Conservation (phyloP, 2,113 vertebrate genomes). For the Hypanus sabinus region DNA sequence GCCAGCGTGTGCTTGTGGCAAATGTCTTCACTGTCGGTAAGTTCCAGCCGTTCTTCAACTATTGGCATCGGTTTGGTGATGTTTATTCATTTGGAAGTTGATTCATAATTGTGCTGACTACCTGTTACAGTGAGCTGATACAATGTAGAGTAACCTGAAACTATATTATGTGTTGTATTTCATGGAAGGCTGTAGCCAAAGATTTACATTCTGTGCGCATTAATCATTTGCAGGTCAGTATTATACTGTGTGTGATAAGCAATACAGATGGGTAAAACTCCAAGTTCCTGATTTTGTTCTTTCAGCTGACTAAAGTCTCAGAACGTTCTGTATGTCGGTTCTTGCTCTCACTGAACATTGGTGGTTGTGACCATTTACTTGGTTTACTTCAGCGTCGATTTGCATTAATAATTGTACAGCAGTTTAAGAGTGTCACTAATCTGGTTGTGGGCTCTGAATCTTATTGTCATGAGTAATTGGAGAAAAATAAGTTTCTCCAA, state of each 20-base stretch:
- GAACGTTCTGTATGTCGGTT: neutral
- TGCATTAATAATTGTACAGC: neutral
- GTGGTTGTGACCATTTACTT: neutral
- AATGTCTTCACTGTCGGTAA: constrained; percentile 55
- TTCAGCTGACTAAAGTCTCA: neutral
- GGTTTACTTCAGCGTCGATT: neutral
- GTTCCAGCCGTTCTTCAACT: constrained; percentile 35
- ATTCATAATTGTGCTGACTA: neutral
- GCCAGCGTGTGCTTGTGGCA: constrained; percentile 49
- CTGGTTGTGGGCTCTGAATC: neutral
- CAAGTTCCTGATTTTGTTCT: neutral
- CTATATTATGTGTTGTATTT: neutral
- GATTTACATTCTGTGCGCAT: neutral
- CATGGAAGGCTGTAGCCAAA: neutral
- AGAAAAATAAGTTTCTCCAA: neutral
- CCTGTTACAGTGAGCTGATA: neutral
- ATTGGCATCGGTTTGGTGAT: neutral
- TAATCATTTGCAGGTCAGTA: neutral
- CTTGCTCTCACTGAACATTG: neutral
- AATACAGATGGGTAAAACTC: neutral
- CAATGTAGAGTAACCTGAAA: neutral
- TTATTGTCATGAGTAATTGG: neutral
- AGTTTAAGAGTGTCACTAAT: neutral
- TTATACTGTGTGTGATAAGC: neutral
- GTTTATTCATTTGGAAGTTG: neutral